Conservation (phyloP, 1,140 invertebrate genomes). For the Cyrtorhinus lividipennis region DNA sequence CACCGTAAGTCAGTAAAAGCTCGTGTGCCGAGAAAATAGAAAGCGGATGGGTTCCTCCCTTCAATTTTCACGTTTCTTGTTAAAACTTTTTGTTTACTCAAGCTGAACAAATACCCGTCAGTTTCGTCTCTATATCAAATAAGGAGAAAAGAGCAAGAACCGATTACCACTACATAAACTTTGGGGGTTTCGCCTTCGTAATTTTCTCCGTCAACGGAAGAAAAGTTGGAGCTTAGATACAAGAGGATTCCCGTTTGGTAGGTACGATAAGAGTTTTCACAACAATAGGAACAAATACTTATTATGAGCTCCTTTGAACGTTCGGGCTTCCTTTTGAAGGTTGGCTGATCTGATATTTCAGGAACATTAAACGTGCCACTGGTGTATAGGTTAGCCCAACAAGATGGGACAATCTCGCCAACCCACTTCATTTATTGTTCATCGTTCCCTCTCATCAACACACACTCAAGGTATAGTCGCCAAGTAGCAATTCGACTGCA, state of each 20-base stretch:
- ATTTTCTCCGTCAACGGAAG: background rate
- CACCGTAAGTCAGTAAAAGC: too few relatives aligned
- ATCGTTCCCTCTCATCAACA: too few relatives aligned
- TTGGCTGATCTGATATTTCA: too few relatives aligned
- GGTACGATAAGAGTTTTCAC: background rate
- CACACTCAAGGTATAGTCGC: too few relatives aligned
- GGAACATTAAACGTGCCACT: too few relatives aligned
- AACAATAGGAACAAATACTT: background rate
- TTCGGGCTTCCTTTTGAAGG: too few relatives aligned
- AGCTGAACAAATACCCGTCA: background rate
- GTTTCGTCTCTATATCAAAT: background rate
- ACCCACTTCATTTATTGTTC: too few relatives aligned
- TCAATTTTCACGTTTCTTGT: background rate
- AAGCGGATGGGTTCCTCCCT: background rate
- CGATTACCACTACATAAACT: background rate
- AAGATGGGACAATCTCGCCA: too few relatives aligned
- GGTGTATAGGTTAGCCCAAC: too few relatives aligned
- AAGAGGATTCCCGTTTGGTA: background rate
- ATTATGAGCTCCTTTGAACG: background rate
- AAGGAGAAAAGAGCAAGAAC: background rate
- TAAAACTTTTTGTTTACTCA: background rate
- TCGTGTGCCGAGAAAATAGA: background rate
- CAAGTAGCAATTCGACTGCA: too few relatives aligned
- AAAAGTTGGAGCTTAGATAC: background rate
- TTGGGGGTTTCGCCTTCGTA: background rate